phyloP scores from a whole-genome alignment of 1,140 invertebrate species.

The Macrosteles quadrilineatus region DNA sequence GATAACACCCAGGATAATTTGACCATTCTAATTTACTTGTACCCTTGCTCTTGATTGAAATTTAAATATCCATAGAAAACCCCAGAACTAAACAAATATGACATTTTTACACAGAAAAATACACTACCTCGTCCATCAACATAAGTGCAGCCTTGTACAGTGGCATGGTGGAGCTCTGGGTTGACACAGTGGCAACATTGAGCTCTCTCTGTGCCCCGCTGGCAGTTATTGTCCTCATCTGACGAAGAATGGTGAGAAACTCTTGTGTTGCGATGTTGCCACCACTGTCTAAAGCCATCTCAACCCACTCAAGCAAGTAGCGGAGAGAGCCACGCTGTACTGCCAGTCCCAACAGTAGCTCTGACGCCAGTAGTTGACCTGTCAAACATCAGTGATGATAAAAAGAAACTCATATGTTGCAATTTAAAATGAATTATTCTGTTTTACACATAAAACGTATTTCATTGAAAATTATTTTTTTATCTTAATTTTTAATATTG shows the following conservation, averaged over 20 bases:
- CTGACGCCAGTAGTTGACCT: conserved; percentile 55
- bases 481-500: too few relatives aligned
- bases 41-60: too few relatives aligned
- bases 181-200: background rate
- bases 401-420: background rate
- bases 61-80: too few relatives aligned
- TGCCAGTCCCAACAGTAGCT: conserved; percentile 60
- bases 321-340: conserved; percentile 63
- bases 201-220: background rate
- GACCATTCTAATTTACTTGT: too few relatives aligned
- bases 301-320: conserved; percentile 66
- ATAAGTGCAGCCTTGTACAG: conserved; percentile 58
- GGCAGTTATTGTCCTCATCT: conserved; percentile 10
- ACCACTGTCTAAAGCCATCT: conserved; percentile 56
- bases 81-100: too few relatives aligned
- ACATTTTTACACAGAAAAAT: conserved; percentile 2
- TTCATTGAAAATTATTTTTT: background rate
- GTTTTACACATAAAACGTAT: background rate
- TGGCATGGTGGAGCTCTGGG: conserved; percentile 43
- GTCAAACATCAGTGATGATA: conserved; percentile 16
- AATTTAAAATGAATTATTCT: background rate
- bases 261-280: conserved; percentile 33
- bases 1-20: too few relatives aligned
- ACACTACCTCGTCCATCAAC: conserved; percentile 58
- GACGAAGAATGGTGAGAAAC: background rate